Base-by-base conservation (phyloP, 2,888 invertebrate genomes). In the Melangyna quadrimaculata region DNA sequence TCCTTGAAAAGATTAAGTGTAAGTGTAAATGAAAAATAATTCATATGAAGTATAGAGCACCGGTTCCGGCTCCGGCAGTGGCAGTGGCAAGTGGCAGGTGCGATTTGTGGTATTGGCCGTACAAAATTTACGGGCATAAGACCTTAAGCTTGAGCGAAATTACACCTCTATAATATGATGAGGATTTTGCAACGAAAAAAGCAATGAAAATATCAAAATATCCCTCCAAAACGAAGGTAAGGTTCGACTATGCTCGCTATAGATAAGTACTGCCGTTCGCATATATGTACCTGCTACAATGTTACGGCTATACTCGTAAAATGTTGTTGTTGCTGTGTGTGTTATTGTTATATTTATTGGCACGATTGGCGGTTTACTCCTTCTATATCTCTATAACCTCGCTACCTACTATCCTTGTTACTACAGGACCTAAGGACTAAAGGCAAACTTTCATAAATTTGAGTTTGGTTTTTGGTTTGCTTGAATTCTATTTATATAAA, bases 21-120 rank as follows among this genome's bases (percentile, higher is more conserved):
- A 48, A 51, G 69, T 70, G 78, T 61, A 83, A 78, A 78, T 78
- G 73, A 57, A 55, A 70, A 78, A 83, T 83, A 83, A 83, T 84
- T 79, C 83, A 84, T 70, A 70, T 59, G 82, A 61, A 22, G 22
- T 24, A n/a, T n/a, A 65, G 48, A 63, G 48, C 37, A 65, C 51
- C 43, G 5, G 5, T 14, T 14, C 51, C 51, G 12, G 12, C n/a
- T n/a, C 3, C 10, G 19, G 22, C 19, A 45, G n/a, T n/a, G 1
- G 9, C n/a, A 40, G 2, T 7, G 14, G 48, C 27, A 48, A n/a
- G 35, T 27, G 51, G 55, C 74, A 71, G 79, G 74, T 74, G 57
- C 57, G 69, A 79, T 71, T 67, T 75, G 71, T 79, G 65, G 75
- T 51, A 55, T 59, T 57, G 78, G 75, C 59, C 69, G 61, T 73